Base-by-base conservation (phyloP, 2,797 vertebrate genomes). In the Silurus aristotelis region DNA sequence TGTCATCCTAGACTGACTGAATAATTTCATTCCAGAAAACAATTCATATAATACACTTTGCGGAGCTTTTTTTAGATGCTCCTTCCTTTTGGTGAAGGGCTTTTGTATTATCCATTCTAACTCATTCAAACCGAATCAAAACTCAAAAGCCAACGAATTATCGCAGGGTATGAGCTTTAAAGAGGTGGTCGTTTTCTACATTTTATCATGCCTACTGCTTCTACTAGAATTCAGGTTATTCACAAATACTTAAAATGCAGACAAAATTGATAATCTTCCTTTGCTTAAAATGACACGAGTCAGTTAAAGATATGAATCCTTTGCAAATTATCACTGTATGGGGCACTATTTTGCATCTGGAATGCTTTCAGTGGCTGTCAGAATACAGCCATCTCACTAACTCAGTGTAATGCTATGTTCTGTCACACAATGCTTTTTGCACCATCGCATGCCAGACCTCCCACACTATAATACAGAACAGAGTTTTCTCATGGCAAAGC, bases 381-480 rank as follows among this genome's bases (percentile, higher is more conserved):
- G 86, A 84, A 86, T 77, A 38, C 85, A 70, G 80, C 82, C 61
- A 60, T 80, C 64, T 20, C 79, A 83, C 85, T 77, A 88, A 68
- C 82, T 83, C n/a, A 48, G 56, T 94, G 92, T 93, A 95, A 90
- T 92, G 92, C 93, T 91, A 91, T 93, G 91, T 93, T 95, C 94
- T 93, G 92, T 93, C 94, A 94, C 94, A 93, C 89, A 91, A 89
- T 94, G 94, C 93, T 94, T 94, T 93, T 92, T 91, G 90, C 93
- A 89, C 90, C 92, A 86, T 90, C 90, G 91, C 93, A 93, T 92
- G 92, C 92, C 91, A 93, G 94, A 95, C 93, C 95, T 93, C 93
- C 94, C 94, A 94, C 93, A 92, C 91, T 93, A 93, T 93, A 94
- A 94, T 93, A 93, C 90, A 89, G 83, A 87, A 82, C 4, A 85